Conservation (phyloP, 2,797 vertebrate genomes). For the Diglossa cyanea region DNA sequence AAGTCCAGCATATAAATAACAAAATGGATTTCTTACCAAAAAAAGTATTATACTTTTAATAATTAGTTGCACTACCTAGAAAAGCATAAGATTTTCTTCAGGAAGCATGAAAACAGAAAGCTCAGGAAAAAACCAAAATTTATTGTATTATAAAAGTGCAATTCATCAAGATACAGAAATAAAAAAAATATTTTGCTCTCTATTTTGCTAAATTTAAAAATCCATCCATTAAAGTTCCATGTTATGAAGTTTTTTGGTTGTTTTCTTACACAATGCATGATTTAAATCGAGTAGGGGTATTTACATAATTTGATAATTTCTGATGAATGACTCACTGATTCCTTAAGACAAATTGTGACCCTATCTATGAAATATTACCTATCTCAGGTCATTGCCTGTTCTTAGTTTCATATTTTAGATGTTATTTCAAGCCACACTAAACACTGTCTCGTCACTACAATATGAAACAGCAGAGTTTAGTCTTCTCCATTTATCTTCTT, state of each 20-base stretch:
- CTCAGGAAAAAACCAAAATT: accelerated
- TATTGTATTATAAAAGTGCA: not conserved
- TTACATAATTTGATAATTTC: not conserved
- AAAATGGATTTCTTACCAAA: not conserved
- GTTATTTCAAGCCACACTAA: not conserved
- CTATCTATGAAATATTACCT: not conserved
- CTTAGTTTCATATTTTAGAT: not conserved
- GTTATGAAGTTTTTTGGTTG: not conserved
- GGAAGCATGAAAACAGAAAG: not conserved
- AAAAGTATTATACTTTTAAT: not conserved
- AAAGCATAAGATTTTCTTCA: not conserved
- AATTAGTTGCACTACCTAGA: not conserved
- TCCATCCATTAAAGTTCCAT: not conserved
- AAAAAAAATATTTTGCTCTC: not conserved
- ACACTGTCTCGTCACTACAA: not conserved
- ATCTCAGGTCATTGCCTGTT: not conserved
- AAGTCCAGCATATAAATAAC: not conserved
- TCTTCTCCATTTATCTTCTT: not conserved
- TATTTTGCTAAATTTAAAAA: not conserved
- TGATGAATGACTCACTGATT: not conserved
- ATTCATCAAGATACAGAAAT: not conserved
- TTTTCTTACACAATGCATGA: not conserved
- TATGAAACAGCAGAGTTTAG: not conserved
- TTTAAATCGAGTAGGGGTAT: not conserved
- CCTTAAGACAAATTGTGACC: not conserved